These are phyloP conservation scores for Lepidotrigona ventralis DNA, from an alignment of 1,140 invertebrate genomes.

Conservation along the genomic window DNA sequence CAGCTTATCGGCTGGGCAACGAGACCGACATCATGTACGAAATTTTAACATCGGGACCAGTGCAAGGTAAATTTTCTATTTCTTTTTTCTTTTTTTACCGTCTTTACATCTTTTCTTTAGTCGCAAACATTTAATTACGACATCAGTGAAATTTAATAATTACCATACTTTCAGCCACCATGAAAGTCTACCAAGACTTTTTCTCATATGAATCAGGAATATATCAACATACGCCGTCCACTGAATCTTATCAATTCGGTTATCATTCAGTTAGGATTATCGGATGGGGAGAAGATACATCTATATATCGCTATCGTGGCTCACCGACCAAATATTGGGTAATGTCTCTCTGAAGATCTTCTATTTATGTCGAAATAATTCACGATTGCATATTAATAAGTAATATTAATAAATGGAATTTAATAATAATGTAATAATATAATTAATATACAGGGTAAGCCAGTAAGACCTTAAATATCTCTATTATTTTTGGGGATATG, in stretches of 20 bases:
- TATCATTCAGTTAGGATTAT: constrained; percentile 95
- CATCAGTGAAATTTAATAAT: background rate
- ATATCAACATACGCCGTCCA: constrained; percentile 85
- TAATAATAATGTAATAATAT: too few relatives aligned
- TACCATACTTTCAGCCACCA: constrained; percentile 85
- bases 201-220: constrained; percentile 92
- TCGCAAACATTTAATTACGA: too few relatives aligned
- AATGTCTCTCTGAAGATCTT: constrained; percentile 61
- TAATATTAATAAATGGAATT: background rate
- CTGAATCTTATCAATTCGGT: constrained; percentile 82
- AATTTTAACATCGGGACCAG: constrained; percentile 94
- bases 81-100: background rate
- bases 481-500: too few relatives aligned
- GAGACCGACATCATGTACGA: constrained; percentile 95
- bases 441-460: too few relatives aligned
- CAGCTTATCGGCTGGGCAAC: constrained; percentile 89
- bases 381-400: background rate
- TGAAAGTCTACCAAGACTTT: constrained; percentile 94
- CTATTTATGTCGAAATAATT: background rate
- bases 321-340: constrained; percentile 92
- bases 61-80: constrained; percentile 86
- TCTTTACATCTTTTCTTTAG: background rate
- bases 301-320: constrained; percentile 67
- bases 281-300: constrained; percentile 92
- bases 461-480: too few relatives aligned